Conservation (phyloP, 1,140 invertebrate species). For the Ceratina japonica region DNA sequence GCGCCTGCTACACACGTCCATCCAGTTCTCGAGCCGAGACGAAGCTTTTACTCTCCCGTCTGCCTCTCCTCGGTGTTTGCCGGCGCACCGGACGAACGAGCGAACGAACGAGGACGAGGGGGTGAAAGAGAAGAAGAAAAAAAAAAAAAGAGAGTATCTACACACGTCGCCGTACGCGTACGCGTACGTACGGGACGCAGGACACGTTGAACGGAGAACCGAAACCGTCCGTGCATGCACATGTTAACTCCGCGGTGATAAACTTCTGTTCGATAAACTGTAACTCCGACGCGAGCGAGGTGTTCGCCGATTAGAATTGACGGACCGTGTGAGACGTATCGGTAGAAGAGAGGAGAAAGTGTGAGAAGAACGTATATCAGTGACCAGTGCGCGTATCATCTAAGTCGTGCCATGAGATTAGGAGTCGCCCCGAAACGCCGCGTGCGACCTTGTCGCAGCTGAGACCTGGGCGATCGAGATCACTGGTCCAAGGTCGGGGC, state of each 20-base stretch:
- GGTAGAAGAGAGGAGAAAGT: background rate
- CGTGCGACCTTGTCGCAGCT: slow-evolving; percentile 59
- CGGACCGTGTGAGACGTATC: background rate
- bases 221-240: slow-evolving; percentile 26
- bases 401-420: slow-evolving; percentile 36
- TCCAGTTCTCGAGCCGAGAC: background rate
- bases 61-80: background rate
- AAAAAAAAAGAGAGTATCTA: background rate
- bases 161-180: background rate
- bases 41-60: background rate
- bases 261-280: background rate
- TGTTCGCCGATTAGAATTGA: background rate
- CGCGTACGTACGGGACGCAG: background rate
- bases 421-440: slow-evolving; percentile 17
- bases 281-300: background rate
- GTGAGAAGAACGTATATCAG: background rate
- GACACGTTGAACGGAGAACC: background rate
- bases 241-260: background rate
- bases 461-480: slow-evolving; percentile 46
- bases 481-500: slow-evolving; percentile 48
- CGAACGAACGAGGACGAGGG: background rate
- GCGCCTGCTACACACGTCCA: background rate
- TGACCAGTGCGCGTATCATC: slow-evolving; percentile 8
- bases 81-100: background rate
- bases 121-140: background rate